phyloP scores from a whole-genome alignment of 1,140 invertebrate genomes.

The Bombus sylvicola region DNA sequence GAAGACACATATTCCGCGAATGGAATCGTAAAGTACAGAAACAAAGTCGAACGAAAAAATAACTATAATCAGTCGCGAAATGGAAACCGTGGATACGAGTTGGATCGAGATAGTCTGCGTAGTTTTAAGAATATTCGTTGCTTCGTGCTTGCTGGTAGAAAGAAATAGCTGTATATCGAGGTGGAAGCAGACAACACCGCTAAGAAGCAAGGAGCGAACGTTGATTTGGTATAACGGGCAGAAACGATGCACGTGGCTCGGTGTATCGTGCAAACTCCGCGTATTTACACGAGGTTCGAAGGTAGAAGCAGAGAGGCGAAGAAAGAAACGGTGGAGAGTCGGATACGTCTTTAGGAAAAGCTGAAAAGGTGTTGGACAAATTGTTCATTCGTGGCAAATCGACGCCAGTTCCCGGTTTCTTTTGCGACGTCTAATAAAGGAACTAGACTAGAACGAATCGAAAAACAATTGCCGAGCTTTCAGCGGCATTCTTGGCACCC shows the following conservation, averaged over 20 bases:
- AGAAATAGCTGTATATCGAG: not conserved
- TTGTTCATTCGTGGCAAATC: conserved; percentile 28
- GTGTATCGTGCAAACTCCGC: not conserved
- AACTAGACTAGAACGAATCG: conserved; percentile 41
- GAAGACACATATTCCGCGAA: not conserved
- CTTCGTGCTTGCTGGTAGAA: not conserved
- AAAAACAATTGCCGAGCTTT: conserved; percentile 60
- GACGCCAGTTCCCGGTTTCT: not conserved
- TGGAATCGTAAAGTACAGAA: not conserved
- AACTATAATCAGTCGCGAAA: not conserved
- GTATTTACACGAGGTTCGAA: not conserved
- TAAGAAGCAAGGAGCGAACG: not conserved
- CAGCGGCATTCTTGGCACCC: conserved; percentile 61
- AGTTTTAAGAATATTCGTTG: not conserved
- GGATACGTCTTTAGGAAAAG: not conserved
- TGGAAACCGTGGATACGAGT: too few relatives aligned
- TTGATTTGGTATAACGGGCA: too few relatives aligned
- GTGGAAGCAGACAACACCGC: not conserved
- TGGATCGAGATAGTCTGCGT: not conserved
- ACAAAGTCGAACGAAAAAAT: too few relatives aligned
- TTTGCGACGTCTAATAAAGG: conserved; percentile 58
- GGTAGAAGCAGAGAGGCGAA: not conserved
- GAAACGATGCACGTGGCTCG: not conserved
- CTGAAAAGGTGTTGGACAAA: conserved; percentile 20
- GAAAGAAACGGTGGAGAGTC: not conserved